Percentiles rank a stretch among this genome's conserved stretches.
These are phyloP conservation scores for Boleophthalmus pectinirostris DNA, from an alignment of 2,113 vertebrate species.

Conservation along the genomic window DNA sequence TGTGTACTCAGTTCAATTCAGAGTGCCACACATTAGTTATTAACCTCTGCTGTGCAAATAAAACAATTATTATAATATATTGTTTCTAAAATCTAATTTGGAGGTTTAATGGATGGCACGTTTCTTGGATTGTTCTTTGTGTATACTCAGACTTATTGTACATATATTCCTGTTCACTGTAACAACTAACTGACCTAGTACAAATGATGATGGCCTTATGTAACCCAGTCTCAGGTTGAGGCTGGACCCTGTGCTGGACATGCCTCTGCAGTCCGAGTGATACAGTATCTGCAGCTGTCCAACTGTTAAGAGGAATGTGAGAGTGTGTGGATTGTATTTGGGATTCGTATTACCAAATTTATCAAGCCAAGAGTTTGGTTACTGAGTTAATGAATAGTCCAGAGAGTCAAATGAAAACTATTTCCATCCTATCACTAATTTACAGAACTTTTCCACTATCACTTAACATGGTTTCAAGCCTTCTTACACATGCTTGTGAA, in stretches of 20 bases:
- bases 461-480: slow-evolving; percentile 10
- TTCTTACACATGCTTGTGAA: not conserved
- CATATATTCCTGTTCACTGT: not conserved
- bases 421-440: slow-evolving; percentile 32
- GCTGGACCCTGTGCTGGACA: not conserved
- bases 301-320: slow-evolving; percentile 29
- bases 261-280: not conserved
- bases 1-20: too few relatives aligned
- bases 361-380: slow-evolving; percentile 50
- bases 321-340: slow-evolving; percentile 29
- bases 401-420: slow-evolving; percentile 38
- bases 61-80: too few relatives aligned
- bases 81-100: too few relatives aligned
- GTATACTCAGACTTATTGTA: not conserved
- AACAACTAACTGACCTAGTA: not conserved
- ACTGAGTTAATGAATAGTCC: slow-evolving; percentile 47
- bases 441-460: slow-evolving; percentile 23
- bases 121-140: not conserved
- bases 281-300: slow-evolving; percentile 2
- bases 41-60: too few relatives aligned
- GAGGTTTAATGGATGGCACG: not conserved
- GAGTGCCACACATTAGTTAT: too few relatives aligned
- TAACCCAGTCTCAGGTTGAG: not conserved
- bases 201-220: not conserved
- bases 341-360: slow-evolving; percentile 43